These are phyloP conservation scores for Cataglyphis livida DNA, from an alignment of 2,888 invertebrate genomes.

Conservation along the genomic window DNA sequence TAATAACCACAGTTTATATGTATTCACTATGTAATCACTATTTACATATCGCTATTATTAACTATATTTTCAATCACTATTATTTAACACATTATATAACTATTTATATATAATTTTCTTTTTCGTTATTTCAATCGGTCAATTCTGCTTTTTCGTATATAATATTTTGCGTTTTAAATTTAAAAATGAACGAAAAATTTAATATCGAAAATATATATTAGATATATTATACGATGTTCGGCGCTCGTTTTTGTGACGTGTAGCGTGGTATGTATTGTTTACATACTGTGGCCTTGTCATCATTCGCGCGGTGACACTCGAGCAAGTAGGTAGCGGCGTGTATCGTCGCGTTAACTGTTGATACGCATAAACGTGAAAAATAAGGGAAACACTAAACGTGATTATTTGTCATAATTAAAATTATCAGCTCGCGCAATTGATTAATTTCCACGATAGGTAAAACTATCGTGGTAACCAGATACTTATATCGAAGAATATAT, in stretches of 20 bases:
- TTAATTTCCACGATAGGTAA: too few species aligned
- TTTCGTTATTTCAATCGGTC: too few species aligned
- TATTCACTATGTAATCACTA: neutral
- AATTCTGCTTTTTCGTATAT: too few species aligned
- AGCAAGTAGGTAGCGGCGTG: neutral
- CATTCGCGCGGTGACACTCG: neutral
- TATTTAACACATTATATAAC: too few species aligned
- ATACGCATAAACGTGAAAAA: neutral
- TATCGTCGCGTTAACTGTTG: neutral
- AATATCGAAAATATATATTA: too few species aligned
- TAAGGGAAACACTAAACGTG: neutral
- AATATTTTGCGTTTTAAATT: neutral
- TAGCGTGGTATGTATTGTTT: neutral
- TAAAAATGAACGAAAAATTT: neutral
- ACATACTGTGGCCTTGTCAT: neutral
- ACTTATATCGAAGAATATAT: too few species aligned
- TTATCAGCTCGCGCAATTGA: neutral
- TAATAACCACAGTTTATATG: neutral
- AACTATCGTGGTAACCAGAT: too few species aligned
- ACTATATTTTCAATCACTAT: too few species aligned
- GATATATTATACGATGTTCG: neutral
- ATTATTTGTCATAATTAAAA: neutral
- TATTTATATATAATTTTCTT: too few species aligned
- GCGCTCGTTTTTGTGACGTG: neutral
- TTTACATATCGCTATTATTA: neutral